Evolutionary conservation across 2,113 vertebrate species (phyloP), one percentile per base, ranked within the genome.

Genomic region (Pseudonaja textilis): DNA sequence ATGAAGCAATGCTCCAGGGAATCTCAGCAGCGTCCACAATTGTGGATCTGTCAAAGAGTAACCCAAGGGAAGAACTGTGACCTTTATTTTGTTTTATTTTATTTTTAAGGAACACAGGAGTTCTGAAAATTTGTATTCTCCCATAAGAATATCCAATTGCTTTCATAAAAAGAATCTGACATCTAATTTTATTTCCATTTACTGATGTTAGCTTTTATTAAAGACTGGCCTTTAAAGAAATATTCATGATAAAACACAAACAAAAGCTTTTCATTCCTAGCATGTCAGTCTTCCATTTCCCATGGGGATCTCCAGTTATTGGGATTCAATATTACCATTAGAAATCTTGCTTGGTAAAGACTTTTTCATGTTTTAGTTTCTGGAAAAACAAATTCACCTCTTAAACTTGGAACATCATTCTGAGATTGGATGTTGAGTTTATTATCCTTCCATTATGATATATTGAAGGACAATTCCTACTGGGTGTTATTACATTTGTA

Each of bases 191-290:
- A 59, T 64, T 56, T 11, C 26, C 87, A 91, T 69, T 95, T 85
- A 93, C 56, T 93, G 69, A 45, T 92, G 90, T 92, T 81, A 64
- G 89, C 69, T 90, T 93, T 91, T 93, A 92, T 94, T 90, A 91
- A 93, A 92, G 39, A 87, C 47, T 92, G 23, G 23, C 2, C 4
- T 94, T 93, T 29, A 91, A 45, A 94, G 92, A 9, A 92, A 90
- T 87, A 92, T 54, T 64, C 5, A 3, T 93, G 9, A 91, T 94
- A 95, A 92, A 94, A 93, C 87, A 81, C 74, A 81, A 74, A 74
- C n/a, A 39, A 91, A 92, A 86, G 85, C 57, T 92, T 93, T 93
- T 64, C 88, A 34, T 92, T 92, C 69, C 26, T 92, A 90, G 69
- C 47, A 50, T 90, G 91, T 55, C 74, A 90, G 92, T 52, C 74